Conservation (phyloP, 2,888 invertebrate species). For the Teinopalpus imperialis region DNA sequence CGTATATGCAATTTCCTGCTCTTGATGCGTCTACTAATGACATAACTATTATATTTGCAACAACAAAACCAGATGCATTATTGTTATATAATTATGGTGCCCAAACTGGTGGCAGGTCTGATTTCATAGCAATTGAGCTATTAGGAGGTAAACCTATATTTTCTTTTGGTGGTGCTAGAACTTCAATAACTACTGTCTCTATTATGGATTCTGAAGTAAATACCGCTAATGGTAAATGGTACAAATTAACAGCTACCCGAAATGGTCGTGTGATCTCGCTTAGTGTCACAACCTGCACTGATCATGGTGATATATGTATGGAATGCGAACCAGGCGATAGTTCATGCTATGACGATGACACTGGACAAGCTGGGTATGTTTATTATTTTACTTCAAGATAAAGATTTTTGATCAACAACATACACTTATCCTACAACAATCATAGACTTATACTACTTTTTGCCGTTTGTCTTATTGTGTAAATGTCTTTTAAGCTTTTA, state of each 20-base stretch:
- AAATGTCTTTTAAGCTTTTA: too few species aligned
- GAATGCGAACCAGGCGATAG: conserved; percentile 93
- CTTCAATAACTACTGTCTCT: conserved; percentile 91
- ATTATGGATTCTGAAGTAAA: conserved; percentile 84
- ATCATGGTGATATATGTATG: conserved; percentile 92
- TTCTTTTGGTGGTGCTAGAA: conserved; percentile 94
- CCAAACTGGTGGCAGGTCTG: conserved; percentile 93
- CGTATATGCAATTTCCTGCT: conserved; percentile 93
- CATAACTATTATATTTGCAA: conserved; percentile 94
- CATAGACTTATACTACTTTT: too few species aligned
- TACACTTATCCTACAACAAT: too few species aligned
- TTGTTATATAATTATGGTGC: conserved; percentile 95
- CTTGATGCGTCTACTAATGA: conserved; percentile 95
- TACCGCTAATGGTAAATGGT: conserved; percentile 94
- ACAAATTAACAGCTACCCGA: conserved; percentile 94
- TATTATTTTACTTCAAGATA: conserved; percentile 6
- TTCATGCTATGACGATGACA: conserved; percentile 91
- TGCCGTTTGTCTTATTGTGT: too few species aligned
- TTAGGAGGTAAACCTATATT: conserved; percentile 92
- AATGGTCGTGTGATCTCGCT: conserved; percentile 94
- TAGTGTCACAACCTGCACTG: conserved; percentile 90
- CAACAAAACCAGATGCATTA: conserved; percentile 92
- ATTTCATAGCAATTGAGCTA: conserved; percentile 95
- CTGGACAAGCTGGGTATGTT: conserved; percentile 93
- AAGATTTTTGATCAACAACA: too few species aligned